These are phyloP conservation scores for Oryzias woworae DNA, from an alignment of 2,113 vertebrate species.

Conservation along the genomic window DNA sequence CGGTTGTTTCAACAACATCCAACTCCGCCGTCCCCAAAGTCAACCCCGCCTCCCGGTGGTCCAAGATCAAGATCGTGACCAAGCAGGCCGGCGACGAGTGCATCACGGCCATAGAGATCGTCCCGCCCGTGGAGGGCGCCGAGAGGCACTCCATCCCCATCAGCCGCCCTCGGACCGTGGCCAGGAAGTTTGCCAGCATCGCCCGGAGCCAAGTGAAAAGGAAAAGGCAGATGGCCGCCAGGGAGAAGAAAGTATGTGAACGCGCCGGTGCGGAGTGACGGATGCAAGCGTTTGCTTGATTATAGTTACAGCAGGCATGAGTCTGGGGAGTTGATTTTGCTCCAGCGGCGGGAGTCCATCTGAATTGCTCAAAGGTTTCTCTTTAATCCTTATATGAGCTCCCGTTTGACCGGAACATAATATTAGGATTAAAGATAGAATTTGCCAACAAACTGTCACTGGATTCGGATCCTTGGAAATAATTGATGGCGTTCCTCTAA, in stretches of 20 bases:
- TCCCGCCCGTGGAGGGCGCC: constrained; percentile 81
- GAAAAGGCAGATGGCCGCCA: constrained; percentile 96
- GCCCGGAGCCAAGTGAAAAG: constrained; percentile 96
- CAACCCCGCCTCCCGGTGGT: constrained; percentile 86
- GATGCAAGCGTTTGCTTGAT: no score
- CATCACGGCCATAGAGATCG: constrained; percentile 94
- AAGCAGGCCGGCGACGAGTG: constrained; percentile 93
- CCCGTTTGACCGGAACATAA: no score
- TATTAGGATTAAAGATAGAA: no score
- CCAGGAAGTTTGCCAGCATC: constrained; percentile 96
- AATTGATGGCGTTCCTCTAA: no score
- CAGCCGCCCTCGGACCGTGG: constrained; percentile 85
- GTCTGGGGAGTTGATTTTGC: no score
- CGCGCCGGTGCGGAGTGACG: not conserved
- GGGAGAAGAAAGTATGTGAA: constrained; percentile 87
- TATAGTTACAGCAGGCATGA: no score
- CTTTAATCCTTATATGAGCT: no score
- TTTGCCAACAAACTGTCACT: no score
- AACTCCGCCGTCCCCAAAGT: constrained; percentile 50
- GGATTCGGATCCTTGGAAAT: no score
- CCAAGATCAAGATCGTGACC: constrained; percentile 97
- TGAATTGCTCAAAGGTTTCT: no score
- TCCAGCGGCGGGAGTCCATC: no score
- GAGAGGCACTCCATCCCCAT: constrained; percentile 83
- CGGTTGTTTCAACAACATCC: constrained; percentile 37